Evolutionary conservation across 2,888 invertebrate genomes (phyloP).

Genomic region (Pristionchus fissidentatus): DNA sequence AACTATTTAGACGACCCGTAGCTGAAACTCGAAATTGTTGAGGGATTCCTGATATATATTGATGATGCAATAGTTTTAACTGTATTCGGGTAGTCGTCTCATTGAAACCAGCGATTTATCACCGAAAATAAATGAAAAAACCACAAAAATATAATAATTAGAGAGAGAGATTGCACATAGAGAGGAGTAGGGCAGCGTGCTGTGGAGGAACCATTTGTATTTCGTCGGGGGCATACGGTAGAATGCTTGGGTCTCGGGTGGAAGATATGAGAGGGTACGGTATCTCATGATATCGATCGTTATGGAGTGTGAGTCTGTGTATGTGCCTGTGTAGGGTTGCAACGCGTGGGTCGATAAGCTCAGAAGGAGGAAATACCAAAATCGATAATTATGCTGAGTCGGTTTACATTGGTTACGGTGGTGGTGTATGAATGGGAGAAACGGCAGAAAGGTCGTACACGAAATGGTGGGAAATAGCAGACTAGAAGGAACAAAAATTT

Average conservation of each 20-base stretch:
- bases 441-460: neutral
- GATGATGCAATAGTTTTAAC: too few relatives aligned
- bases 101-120: too few relatives aligned
- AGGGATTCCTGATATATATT: too few relatives aligned
- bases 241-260: neutral
- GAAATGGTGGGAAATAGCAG: constrained; percentile 13
- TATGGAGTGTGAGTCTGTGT: too few relatives aligned
- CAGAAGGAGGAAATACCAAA: neutral
- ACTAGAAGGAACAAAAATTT: neutral
- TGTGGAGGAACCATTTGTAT: neutral
- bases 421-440: neutral
- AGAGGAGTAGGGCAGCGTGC: neutral
- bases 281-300: constrained; percentile 36
- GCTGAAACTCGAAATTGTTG: too few relatives aligned
- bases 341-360: constrained; percentile 28
- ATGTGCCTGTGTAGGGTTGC: neutral
- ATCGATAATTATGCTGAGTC: neutral
- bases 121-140: neutral
- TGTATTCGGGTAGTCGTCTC: too few relatives aligned
- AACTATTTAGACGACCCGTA: too few relatives aligned
- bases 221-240: neutral
- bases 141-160: constrained; percentile 18
- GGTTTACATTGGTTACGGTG: neutral
- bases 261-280: neutral
- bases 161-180: constrained; percentile 25